Evolutionary conservation across 2,113 vertebrate genomes (phyloP).

Genomic region (Notechis scutatus): DNA sequence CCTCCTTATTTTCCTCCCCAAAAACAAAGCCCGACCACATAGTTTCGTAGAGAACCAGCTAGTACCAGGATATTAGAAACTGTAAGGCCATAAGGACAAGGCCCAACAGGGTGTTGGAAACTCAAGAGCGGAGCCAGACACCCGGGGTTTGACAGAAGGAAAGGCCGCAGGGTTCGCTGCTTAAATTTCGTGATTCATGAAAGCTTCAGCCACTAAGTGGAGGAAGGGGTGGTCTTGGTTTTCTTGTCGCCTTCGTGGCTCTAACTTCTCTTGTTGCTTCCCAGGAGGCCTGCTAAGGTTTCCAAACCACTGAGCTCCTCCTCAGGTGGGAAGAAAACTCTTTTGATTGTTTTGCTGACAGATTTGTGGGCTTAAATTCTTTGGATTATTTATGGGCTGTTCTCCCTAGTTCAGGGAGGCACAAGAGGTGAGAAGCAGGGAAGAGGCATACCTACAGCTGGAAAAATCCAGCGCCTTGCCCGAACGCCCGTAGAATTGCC

Average conservation of each 20-base stretch:
- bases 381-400: not conserved
- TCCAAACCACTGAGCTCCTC: not conserved
- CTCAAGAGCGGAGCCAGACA: too few species aligned
- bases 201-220: not conserved
- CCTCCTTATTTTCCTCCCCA: too few species aligned
- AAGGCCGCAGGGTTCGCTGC: too few species aligned
- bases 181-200: too few species aligned
- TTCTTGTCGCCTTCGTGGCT: not conserved
- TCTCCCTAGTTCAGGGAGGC: not conserved
- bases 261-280: not conserved
- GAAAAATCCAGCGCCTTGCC: not conserved
- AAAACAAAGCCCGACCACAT: too few species aligned
- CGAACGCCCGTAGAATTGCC: not conserved
- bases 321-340: not conserved
- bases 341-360: not conserved
- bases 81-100: too few species aligned
- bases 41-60: too few species aligned
- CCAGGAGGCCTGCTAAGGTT: not conserved
- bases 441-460: not conserved
- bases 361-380: not conserved
- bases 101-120: too few species aligned
- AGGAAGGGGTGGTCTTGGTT: not conserved
- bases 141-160: too few species aligned
- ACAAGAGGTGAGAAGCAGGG: not conserved
- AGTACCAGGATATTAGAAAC: too few species aligned